Evolutionary conservation across 2,888 invertebrate genomes (phyloP), one percentile per base, ranked within the genome.

Genomic region (Eristalis pertinax): DNA sequence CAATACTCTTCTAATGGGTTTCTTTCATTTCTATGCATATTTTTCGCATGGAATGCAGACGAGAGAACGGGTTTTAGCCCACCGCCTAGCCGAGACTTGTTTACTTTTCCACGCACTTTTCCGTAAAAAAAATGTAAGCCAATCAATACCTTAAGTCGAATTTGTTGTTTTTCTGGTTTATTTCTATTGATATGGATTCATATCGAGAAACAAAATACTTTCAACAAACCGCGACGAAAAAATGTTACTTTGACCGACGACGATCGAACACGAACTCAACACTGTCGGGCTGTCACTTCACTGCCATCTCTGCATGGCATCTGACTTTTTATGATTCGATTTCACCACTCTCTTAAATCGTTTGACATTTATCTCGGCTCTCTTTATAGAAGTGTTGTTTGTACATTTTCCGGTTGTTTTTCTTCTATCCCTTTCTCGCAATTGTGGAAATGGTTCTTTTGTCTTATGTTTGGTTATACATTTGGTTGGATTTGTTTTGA

Each of bases 11-110:
- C 22, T 32, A 32, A 22, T 79, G 26, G 38, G 19, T 60, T 81
- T 62, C 10, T 73, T 74, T 69, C 69, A 68, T 77, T 67, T 79
- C 78, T 58, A 63, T 69, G 68, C 69, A 69, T 50, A 74, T 75
- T 75, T 82, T 85, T 86, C 50, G 77, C 83, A 74, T 67, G 85
- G 81, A 85, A 82, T 85, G 82, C 85, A 69, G 79, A 64, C 78
- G 60, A 41, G 10, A 70, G 76, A 81, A 81, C 81, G 62, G 68
- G 81, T 81, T 85, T 81, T 35, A 68, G 26, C 68, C 43, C 24
- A 4, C 15, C 19, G 15, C 32, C 26, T 13, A 50, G 19, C 19
- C 50, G 50, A 19, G 38, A 29, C 63, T 26, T 29, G 22, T 60
- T 41, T 72, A 29, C 26, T 29, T 11, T 65, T 15, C 11, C 11